Evolutionary conservation across 2,797 vertebrate genomes (phyloP).

Genomic region (Pipistrellus pygmaeus): DNA sequence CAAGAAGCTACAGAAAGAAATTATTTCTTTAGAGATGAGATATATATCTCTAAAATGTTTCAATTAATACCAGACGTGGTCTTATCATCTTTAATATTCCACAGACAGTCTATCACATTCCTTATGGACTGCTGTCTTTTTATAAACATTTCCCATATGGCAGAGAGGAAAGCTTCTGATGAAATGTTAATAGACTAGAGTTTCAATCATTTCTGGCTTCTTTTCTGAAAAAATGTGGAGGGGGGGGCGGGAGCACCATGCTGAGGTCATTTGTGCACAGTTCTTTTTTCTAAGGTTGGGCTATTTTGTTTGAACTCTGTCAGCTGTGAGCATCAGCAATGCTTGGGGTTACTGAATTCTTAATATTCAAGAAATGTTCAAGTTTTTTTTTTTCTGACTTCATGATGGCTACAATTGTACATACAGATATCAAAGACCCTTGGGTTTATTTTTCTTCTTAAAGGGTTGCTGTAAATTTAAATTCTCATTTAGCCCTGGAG

Average conservation of each 20-base stretch:
- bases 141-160: constrained; percentile 68
- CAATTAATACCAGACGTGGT: constrained; percentile 60
- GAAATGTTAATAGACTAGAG: constrained; percentile 47
- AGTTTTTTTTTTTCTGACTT: neutral
- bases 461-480: constrained; percentile 51
- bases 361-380: constrained; percentile 10
- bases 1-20: constrained; percentile 54
- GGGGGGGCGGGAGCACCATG: neutral
- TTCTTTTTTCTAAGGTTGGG: neutral
- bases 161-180: constrained; percentile 51
- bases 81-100: constrained; percentile 58
- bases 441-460: constrained; percentile 44
- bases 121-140: constrained; percentile 53
- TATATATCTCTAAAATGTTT: constrained; percentile 56
- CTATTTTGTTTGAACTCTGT: constrained; percentile 48
- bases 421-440: neutral
- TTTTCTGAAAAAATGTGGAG: neutral
- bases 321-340: constrained; percentile 34
- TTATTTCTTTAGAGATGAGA: constrained; percentile 57
- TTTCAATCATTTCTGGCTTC: constrained; percentile 63
- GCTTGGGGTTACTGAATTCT: constrained; percentile 28
- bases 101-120: constrained; percentile 45
- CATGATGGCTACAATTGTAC: constrained; percentile 22
- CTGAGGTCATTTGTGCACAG: constrained; percentile 3
- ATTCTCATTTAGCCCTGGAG: constrained; percentile 14